Base-by-base conservation (phyloP, 92 coral and sea anemone genomes). In the Epizoanthus ramosus region DNA sequence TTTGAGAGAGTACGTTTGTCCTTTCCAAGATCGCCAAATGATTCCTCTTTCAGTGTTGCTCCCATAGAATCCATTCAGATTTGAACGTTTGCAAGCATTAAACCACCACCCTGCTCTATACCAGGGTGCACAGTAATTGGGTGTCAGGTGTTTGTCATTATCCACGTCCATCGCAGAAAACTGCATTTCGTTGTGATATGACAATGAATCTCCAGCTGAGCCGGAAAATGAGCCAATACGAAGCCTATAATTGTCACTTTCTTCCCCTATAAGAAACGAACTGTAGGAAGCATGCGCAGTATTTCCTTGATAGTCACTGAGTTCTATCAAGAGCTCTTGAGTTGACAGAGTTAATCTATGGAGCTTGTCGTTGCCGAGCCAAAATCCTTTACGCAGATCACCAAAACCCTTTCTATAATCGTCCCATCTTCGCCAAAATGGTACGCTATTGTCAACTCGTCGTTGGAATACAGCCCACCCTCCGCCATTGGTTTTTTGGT, bases 381-480 rank as follows among this genome's bases (percentile, higher is more conserved):
- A 63, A 63, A 63, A 63, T 63, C 28, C 68, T 13, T 63, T 63
- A 28, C 19, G 23, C 16, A 63, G 10, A 28, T 63, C 24, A 7
- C 68, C 68, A 1, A 63, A 63, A 22, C 68, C 68, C 28, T 63
- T 28, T 63, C 35, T 18, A 63, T 63, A 63, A 4, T 63, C 68
- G 12, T 21, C 28, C 68, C 68, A 63, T 21, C 28, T 23, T 63
- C 68, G 23, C 35, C 15, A 21, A 22, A 63, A 63, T 24, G 23
- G 0, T 14, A 63, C 68, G 28, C 68, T 63, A 21, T 28, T 28
- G 15, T 63, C 68, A 63, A 63, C 23, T 10, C 67, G 67, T 21
- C 67, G 67, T 16, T 63, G 67, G 25, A 63, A 21, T 63, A 63
- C 67, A 63, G 25, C 67, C 67, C 67, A 63, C 19, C 67, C 67